phyloP scores from a whole-genome alignment of 1,140 invertebrate genomes.

The Drosophila kanapiae region DNA sequence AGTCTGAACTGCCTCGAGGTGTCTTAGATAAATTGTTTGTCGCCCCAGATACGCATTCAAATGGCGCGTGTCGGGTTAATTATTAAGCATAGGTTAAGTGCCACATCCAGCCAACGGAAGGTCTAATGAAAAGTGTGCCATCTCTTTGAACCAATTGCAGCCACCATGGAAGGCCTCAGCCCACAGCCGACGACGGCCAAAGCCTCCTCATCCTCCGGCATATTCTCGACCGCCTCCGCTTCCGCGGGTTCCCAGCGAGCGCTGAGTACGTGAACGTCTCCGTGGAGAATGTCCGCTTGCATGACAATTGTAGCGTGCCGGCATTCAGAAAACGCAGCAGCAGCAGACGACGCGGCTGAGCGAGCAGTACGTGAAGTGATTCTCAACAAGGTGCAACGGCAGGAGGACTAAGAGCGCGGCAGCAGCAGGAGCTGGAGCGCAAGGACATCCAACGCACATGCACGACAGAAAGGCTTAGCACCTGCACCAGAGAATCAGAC shows the following conservation, averaged over 20 bases:
- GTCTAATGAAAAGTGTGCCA: slow-evolving; percentile 42
- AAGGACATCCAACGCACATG: slow-evolving; percentile 41
- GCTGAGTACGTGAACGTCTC: slow-evolving; percentile 72
- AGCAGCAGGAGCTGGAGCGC: slow-evolving; percentile 37
- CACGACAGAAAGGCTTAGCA: slow-evolving; percentile 61
- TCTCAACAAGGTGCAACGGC: slow-evolving; percentile 60
- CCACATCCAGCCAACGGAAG: slow-evolving; percentile 22
- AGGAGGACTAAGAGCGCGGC: slow-evolving; percentile 32
- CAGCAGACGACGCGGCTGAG: slow-evolving; percentile 67
- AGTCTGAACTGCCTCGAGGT: background rate
- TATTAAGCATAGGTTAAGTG: slow-evolving; percentile 67
- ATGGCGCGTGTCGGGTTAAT: slow-evolving; percentile 67
- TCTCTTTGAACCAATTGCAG: slow-evolving; percentile 37
- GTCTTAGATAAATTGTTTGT: slow-evolving; percentile 54
- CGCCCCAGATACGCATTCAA: slow-evolving; percentile 64
- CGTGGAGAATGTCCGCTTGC: slow-evolving; percentile 74
- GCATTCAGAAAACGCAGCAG: slow-evolving; percentile 76
- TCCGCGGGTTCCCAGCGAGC: slow-evolving; percentile 14
- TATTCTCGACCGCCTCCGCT: slow-evolving; percentile 1
- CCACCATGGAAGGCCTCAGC: slow-evolving; percentile 28
- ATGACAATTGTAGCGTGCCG: slow-evolving; percentile 82
- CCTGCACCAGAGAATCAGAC: slow-evolving; percentile 65
- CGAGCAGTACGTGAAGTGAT: slow-evolving; percentile 76
- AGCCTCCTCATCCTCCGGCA: background rate
- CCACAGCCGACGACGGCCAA: slow-evolving; percentile 40